Conservation (phyloP, 2,113 vertebrate genomes). For the Guaruba guarouba region DNA sequence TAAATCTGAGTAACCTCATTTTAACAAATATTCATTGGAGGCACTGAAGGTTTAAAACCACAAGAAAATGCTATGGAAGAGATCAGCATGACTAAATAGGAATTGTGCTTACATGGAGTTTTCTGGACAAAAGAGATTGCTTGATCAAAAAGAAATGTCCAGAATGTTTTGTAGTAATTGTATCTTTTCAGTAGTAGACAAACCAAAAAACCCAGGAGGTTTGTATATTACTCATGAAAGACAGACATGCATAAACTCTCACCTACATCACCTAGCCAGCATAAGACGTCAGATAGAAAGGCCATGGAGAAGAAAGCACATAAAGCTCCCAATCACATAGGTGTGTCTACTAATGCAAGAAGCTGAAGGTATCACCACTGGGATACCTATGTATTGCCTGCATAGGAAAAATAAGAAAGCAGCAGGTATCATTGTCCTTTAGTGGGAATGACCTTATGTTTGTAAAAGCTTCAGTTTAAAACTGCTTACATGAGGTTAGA, state of each 20-base stretch:
- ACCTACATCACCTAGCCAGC: background rate
- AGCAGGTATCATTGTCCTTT: background rate
- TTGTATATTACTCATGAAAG: background rate
- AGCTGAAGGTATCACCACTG: background rate
- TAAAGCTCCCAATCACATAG: background rate
- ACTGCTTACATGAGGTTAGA: background rate
- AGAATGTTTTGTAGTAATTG: background rate
- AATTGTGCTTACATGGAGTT: background rate
- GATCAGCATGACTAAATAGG: background rate
- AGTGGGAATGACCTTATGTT: background rate
- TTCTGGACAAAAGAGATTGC: background rate
- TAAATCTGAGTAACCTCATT: background rate
- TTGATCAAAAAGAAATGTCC: background rate
- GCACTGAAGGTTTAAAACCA: background rate
- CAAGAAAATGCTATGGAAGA: background rate
- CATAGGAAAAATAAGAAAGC: background rate
- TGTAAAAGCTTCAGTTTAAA: background rate
- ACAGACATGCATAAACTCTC: background rate
- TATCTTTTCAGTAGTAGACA: background rate
- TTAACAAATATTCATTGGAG: background rate
- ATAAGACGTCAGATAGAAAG: background rate
- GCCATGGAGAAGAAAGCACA: background rate
- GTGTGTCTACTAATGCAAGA: background rate
- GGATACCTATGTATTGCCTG: background rate
- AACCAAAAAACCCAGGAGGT: background rate